Conservation (phyloP, 2,888 invertebrate species). For the Endotricha flammealis region DNA sequence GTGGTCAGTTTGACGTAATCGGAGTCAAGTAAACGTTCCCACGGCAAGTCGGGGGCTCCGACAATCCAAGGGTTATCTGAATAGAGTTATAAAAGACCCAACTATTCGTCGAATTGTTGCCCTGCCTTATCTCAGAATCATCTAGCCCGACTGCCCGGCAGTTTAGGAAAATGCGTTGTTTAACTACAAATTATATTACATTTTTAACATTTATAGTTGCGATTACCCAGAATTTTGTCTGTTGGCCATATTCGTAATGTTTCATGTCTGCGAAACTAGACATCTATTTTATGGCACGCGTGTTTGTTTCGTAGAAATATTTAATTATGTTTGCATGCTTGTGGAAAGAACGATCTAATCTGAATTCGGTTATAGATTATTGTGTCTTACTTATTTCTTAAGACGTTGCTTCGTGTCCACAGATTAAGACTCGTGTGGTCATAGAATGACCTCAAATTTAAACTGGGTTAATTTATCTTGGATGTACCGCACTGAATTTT, state of each 20-base stretch:
- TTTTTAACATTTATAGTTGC: constrained; percentile 6
- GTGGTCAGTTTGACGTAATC: constrained; percentile 4
- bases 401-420: too few species aligned
- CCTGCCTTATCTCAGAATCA: constrained; percentile 16
- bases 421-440: too few species aligned
- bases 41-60: constrained; percentile 32
- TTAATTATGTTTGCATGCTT: neutral
- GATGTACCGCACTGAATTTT: constrained; percentile 54
- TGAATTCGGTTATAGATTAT: too few species aligned
- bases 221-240: constrained; percentile 1
- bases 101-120: constrained; percentile 27
- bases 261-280: constrained; percentile 4
- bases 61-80: constrained; percentile 44
- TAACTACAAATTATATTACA: constrained; percentile 3
- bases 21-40: constrained; percentile 38
- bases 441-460: constrained; percentile 47
- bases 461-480: constrained; percentile 67
- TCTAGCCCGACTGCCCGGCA: constrained; percentile 2
- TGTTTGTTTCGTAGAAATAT: neutral
- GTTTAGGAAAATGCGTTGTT: constrained; percentile 4
- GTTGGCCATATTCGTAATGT: neutral
- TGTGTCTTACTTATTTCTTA: too few species aligned
- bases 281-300: neutral
- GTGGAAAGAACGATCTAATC: neutral
- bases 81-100: constrained; percentile 43